Conservation (phyloP, 2,888 invertebrate genomes). For the Drosophila engyochracea region DNA sequence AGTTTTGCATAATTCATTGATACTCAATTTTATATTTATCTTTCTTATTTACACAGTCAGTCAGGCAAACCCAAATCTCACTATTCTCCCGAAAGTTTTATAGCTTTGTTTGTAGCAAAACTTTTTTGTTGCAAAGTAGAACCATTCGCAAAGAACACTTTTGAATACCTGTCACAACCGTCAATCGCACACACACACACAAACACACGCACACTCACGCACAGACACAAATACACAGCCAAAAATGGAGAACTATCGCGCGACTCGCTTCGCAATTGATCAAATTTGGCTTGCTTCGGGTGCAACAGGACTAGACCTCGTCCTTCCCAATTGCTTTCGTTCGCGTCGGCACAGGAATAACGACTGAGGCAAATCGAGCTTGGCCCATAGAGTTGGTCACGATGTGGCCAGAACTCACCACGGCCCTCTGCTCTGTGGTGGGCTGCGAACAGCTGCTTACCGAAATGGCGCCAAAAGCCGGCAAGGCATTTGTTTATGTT, state of each 20-base stretch:
- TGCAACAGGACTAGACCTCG: constrained; percentile 35
- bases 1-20: neutral
- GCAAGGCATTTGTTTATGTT: constrained; percentile 58
- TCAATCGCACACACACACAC: constrained; percentile 11
- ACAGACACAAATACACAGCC: constrained; percentile 36
- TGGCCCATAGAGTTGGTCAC: constrained; percentile 35
- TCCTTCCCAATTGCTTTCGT: constrained; percentile 54
- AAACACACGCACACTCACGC: constrained; percentile 13
- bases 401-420: constrained; percentile 54
- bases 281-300: constrained; percentile 23
- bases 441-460: constrained; percentile 37
- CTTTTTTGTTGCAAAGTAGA: neutral
- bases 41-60: neutral
- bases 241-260: constrained; percentile 19
- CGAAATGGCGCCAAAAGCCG: constrained; percentile 61
- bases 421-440: constrained; percentile 53
- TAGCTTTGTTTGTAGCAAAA: neutral
- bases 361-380: constrained; percentile 65
- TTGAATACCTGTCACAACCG: constrained; percentile 49
- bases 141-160: constrained; percentile 17
- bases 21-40: neutral
- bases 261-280: constrained; percentile 27
- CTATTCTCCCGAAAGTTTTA: neutral
- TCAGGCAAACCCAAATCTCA: neutral
- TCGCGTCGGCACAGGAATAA: constrained; percentile 74